Evolutionary conservation across 1,140 invertebrate species (phyloP), one percentile per base, ranked within the genome.

Genomic region (Dinothrombium tinctorium): DNA sequence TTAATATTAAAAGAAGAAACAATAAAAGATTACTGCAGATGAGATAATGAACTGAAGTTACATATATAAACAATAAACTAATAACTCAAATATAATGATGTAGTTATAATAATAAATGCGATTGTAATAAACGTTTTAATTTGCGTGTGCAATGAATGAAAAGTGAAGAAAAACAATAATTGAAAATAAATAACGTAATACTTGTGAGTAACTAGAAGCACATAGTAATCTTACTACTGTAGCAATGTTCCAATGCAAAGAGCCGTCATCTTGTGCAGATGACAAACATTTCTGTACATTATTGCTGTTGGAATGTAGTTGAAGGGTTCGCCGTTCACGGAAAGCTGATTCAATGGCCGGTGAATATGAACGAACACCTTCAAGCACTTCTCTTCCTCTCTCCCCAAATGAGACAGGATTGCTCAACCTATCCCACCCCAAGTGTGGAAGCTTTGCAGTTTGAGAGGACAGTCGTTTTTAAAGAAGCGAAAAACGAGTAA

Each of bases 191-290:
- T n/a, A n/a, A n/a, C n/a, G n/a, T n/a, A n/a, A n/a, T n/a, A n/a
- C n/a, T n/a, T n/a, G n/a, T n/a, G n/a, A n/a, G n/a, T n/a, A n/a
- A n/a, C n/a, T n/a, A n/a, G n/a, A n/a, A n/a, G n/a, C n/a, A n/a
- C n/a, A n/a, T 21, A n/a, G 12, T 15, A 36, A 36, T 45, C 43
- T 45, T 45, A 45, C 43, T 22, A 45, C 24, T 32, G 42, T 43
- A 36, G 28, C 31, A 15, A 17, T 32, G 41, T 38, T 45, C 43
- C 43, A 45, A 31, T 28, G 14, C 17, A 41, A 12, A 41, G 31
- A 26, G 19, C 14, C 41, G 23, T 40, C 21, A 31, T 43, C 22
- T 15, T 19, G 33, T 19, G 19, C 12, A n/a, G 32, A 19, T 8
- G 19, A n/a, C 5, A 33, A 19, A 8, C n/a, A 19, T 29, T 29